Conservation (phyloP, 2,888 invertebrate genomes). For the Erannis defoliaria region DNA sequence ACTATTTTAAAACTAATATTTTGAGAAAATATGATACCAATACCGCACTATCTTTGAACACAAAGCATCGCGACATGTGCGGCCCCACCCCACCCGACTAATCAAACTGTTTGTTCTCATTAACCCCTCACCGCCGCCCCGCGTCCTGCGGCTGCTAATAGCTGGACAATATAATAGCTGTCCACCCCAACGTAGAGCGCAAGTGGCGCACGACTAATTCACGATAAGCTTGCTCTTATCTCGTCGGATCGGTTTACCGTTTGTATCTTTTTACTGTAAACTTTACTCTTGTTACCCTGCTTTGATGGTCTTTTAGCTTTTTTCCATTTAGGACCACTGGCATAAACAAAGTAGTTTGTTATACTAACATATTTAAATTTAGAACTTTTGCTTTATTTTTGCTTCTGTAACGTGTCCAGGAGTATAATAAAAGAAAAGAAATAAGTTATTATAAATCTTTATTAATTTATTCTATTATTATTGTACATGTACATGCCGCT, state of each 20-base stretch:
- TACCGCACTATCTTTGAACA: too few species aligned
- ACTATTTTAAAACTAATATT: too few species aligned
- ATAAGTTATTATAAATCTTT: too few species aligned
- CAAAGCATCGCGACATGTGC: background rate
- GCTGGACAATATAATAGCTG: slow-evolving; percentile 30
- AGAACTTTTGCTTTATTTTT: too few species aligned
- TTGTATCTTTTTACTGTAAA: background rate
- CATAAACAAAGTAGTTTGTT: too few species aligned
- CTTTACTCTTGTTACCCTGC: background rate
- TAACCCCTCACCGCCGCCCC: slow-evolving; percentile 14
- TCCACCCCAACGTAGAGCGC: background rate
- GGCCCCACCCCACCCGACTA: slow-evolving; percentile 6
- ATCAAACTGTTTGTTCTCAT: slow-evolving; percentile 34
- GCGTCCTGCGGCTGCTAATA: background rate
- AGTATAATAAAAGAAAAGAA: too few species aligned
- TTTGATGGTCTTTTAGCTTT: background rate
- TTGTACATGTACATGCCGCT: too few species aligned
- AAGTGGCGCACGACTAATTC: background rate
- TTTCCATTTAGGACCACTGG: background rate
- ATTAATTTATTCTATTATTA: too few species aligned
- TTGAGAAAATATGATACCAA: too few species aligned
- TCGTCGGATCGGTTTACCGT: background rate
- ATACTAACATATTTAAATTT: too few species aligned
- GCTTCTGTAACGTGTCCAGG: too few species aligned
- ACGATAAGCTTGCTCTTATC: background rate